Evolutionary conservation across 2,888 invertebrate genomes (phyloP), one percentile per base, ranked within the genome.

Genomic region (Andrena fulva): DNA sequence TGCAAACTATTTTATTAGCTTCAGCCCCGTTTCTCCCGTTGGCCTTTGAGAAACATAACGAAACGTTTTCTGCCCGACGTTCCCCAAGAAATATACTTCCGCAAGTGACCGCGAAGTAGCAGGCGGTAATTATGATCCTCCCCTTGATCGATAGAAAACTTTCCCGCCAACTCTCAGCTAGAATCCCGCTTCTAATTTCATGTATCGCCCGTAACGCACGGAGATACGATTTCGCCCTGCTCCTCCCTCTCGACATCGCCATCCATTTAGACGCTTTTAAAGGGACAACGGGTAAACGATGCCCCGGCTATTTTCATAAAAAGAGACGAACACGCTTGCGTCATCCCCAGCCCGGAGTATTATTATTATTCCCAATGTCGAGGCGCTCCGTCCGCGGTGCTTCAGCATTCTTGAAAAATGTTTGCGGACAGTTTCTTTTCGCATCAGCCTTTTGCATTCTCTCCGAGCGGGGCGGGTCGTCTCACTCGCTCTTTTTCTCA

Each of bases 361-460:
- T 56, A 72, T 80, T 79, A 79, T 79, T 67, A 80, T 79, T 67
- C 24, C 33, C 54, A 35, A 72, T 68, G 71, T 52, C 31, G 59
- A 0, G 2, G 24, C 8, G 12, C 10, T n/a, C 10, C 7, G 20
- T 27, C 56, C 24, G 0, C 72, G 24, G 31, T 42, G 8, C 59
- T 52, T 60, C 12, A 8, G 64, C 35, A 60, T 78, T 77, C 66
- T 71, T 67, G 79, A 71, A 27, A 67, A 71, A 78, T 71, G 48
- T 33, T 79, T 67, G 66, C 29, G 80, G 79, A 71, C 66, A 79
- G 67, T 67, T 72, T 62, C 80, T 56, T 63, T 63, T 62, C 80
- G 27, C 79, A 67, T 79, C 62, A 50, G 48, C 62, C 70, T 35
- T 72, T 69, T 20, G 56, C 75, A 69, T 48, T 75, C 63, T 56